Evolutionary conservation across 2,797 vertebrate species (phyloP).

Genomic region (Microhierax caerulescens): DNA sequence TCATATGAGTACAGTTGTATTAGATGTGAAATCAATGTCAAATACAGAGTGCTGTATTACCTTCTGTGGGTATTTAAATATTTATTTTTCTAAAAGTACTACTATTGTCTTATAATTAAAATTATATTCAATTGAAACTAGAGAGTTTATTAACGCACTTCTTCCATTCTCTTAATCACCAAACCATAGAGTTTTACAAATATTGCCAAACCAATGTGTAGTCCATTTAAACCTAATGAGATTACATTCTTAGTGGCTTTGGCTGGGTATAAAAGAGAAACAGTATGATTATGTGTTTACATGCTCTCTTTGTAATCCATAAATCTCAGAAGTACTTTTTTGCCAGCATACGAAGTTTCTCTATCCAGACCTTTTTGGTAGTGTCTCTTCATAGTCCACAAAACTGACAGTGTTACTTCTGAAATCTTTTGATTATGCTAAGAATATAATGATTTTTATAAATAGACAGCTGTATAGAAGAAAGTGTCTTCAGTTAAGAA

Average conservation of each 20-base stretch:
- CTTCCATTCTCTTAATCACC: slow-evolving; percentile 7
- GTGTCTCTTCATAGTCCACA: background rate
- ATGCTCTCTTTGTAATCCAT: slow-evolving; percentile 18
- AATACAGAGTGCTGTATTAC: background rate
- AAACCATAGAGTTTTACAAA: slow-evolving; percentile 18
- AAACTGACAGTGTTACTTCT: background rate
- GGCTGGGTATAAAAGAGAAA: slow-evolving; percentile 12
- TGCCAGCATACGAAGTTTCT: background rate
- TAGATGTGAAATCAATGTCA: background rate
- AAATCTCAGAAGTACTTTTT: slow-evolving; percentile 41
- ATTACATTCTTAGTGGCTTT: slow-evolving; percentile 42
- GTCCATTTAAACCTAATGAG: slow-evolving; percentile 56
- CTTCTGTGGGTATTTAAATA: background rate
- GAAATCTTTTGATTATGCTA: background rate
- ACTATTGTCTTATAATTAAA: slow-evolving; percentile 4
- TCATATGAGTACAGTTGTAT: background rate
- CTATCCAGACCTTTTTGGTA: background rate
- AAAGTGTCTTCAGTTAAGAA: background rate
- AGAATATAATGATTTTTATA: background rate
- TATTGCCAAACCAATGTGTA: slow-evolving; percentile 33
- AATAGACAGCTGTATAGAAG: background rate
- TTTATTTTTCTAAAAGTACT: slow-evolving; percentile 19
- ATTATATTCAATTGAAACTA: background rate
- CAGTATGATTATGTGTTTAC: slow-evolving; percentile 20
- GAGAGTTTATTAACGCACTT: slow-evolving; percentile 12